phyloP scores from a whole-genome alignment of 2,888 invertebrate species.

The Gymnocheta viridis region DNA sequence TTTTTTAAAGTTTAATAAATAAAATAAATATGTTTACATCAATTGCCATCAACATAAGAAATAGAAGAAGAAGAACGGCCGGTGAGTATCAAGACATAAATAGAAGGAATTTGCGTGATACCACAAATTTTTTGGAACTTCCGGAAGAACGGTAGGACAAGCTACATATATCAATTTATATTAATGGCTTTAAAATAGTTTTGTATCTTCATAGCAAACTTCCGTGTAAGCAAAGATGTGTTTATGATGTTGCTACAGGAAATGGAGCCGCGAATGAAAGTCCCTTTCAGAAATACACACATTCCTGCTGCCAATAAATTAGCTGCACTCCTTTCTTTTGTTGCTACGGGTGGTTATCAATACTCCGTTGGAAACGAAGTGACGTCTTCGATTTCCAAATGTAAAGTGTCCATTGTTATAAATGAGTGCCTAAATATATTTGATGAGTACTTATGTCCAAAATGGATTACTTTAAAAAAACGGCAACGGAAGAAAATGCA shows the following conservation, averaged over 20 bases:
- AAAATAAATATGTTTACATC: too few species aligned
- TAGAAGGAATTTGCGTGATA: too few species aligned
- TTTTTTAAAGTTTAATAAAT: too few species aligned
- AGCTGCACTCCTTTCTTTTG: too few species aligned
- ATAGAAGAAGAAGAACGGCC: too few species aligned
- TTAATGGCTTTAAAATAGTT: background rate
- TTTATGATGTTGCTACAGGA: background rate
- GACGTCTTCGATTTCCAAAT: background rate
- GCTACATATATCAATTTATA: too few species aligned
- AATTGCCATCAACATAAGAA: too few species aligned
- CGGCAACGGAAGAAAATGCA: background rate
- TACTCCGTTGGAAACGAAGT: background rate
- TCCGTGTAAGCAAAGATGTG: background rate
- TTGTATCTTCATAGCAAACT: background rate
- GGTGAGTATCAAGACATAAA: too few species aligned
- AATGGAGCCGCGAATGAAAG: background rate
- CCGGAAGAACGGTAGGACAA: too few species aligned
- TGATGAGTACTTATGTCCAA: background rate
- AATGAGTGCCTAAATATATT: background rate
- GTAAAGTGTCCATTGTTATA: background rate
- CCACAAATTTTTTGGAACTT: too few species aligned
- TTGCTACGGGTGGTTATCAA: too few species aligned
- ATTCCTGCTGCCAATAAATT: background rate
- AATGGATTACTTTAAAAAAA: background rate
- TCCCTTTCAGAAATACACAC: too few species aligned